phyloP scores from a whole-genome alignment of 2,113 vertebrate species.

The Gallinago media region DNA sequence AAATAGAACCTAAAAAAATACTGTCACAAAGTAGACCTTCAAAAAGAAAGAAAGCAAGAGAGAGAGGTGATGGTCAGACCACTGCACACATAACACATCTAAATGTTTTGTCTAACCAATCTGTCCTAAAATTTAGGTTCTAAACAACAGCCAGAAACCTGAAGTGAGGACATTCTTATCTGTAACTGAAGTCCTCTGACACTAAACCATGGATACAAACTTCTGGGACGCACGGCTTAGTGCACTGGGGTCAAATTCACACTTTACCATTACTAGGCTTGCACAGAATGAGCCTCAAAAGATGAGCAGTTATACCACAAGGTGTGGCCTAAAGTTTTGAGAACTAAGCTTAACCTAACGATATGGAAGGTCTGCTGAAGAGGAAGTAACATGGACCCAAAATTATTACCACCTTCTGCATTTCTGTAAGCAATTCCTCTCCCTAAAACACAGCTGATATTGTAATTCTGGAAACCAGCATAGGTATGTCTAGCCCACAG shows the following conservation, averaged over 20 bases:
- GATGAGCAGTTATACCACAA: neutral
- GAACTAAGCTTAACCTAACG: neutral
- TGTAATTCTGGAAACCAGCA: neutral
- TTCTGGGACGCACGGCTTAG: neutral
- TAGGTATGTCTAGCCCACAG: neutral
- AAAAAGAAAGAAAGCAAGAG: neutral
- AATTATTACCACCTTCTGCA: neutral
- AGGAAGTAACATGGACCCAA: neutral
- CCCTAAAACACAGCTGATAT: neutral
- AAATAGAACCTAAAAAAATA: neutral
- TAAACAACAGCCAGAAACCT: neutral
- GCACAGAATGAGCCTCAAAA: neutral
- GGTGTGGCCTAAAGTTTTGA: neutral
- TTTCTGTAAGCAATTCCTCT: neutral
- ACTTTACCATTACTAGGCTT: neutral
- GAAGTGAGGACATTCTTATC: neutral
- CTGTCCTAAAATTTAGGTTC: neutral
- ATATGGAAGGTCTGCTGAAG: neutral
- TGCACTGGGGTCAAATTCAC: neutral
- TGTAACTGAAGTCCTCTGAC: neutral
- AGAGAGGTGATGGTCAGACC: neutral
- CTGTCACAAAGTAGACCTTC: neutral
- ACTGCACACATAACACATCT: neutral
- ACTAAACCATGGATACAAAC: neutral
- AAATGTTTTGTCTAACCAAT: neutral